Percentiles rank a stretch among this genome's conserved stretches.
phyloP scores from a whole-genome alignment of 2,797 vertebrate species.

The Cossypha polioptera region DNA sequence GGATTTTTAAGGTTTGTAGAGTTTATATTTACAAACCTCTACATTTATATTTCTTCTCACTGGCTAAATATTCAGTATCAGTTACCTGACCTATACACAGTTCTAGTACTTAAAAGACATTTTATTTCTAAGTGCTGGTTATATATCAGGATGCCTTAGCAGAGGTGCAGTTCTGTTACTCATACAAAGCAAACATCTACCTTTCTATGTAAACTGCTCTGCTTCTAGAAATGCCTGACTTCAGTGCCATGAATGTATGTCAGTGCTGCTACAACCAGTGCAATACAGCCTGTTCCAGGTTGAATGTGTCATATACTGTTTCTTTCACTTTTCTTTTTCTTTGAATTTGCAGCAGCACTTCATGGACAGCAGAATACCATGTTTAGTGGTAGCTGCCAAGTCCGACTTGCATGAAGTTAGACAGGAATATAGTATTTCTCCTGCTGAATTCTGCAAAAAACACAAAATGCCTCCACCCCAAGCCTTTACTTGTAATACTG shows the following conservation, averaged over 20 bases:
- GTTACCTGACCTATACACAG: not conserved
- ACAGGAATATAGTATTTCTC: slow-evolving; percentile 88
- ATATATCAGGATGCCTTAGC: not conserved
- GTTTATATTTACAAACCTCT: not conserved
- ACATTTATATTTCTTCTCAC: not conserved
- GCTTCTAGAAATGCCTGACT: not conserved
- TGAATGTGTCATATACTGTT: not conserved
- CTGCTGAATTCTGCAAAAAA: slow-evolving; percentile 93
- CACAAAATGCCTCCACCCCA: slow-evolving; percentile 98
- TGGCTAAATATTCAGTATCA: not conserved
- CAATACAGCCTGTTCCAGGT: not conserved
- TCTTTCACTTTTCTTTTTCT: slow-evolving; percentile 1
- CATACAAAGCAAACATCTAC: not conserved
- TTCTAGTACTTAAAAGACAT: not conserved
- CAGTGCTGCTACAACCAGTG: not conserved
- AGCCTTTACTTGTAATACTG: slow-evolving; percentile 90
- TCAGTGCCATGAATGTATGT: not conserved
- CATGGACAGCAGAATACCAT: slow-evolving; percentile 94
- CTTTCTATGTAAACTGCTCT: not conserved
- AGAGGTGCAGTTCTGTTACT: not conserved
- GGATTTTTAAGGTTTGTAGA: slow-evolving; percentile 91
- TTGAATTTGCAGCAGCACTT: slow-evolving; percentile 87
- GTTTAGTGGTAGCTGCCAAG: slow-evolving; percentile 91
- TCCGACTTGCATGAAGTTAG: slow-evolving; percentile 94
- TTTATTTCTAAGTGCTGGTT: not conserved